These are phyloP conservation scores for Pyrrhia umbra DNA, from an alignment of 2,888 invertebrate species.

Conservation along the genomic window DNA sequence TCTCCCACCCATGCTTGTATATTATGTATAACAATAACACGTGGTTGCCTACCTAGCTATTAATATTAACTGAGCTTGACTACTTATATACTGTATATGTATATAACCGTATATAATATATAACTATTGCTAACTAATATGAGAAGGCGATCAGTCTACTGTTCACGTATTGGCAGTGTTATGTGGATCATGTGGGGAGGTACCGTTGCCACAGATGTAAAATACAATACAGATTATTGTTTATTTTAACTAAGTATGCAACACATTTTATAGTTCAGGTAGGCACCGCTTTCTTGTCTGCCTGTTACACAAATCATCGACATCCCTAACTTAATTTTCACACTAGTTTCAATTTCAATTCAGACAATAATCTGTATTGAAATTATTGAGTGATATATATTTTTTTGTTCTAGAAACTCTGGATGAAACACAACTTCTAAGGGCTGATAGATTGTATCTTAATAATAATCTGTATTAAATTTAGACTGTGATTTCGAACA, in stretches of 20 bases:
- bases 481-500: not conserved
- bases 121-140: constrained; percentile 64
- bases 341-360: no score
- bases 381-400: no score
- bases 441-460: not conserved
- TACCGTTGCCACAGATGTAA: constrained; percentile 14
- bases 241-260: no score
- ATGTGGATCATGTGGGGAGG: constrained; percentile 33
- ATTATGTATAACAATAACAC: constrained; percentile 39
- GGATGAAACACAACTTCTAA: not conserved
- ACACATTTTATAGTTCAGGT: no score
- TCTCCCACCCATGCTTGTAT: not conserved
- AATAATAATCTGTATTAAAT: not conserved
- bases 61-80: constrained; percentile 51
- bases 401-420: no score
- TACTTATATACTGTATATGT: constrained; percentile 41
- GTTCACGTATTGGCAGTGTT: constrained; percentile 72
- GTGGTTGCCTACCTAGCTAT: constrained; percentile 40
- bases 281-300: no score
- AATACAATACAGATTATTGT: not conserved
- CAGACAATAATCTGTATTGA: no score
- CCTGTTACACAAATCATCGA: no score
- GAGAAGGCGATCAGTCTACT: constrained; percentile 71
- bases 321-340: no score
- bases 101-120: constrained; percentile 33